Base-by-base conservation (phyloP, 2,113 vertebrate species). In the Damaliscus lunatus region DNA sequence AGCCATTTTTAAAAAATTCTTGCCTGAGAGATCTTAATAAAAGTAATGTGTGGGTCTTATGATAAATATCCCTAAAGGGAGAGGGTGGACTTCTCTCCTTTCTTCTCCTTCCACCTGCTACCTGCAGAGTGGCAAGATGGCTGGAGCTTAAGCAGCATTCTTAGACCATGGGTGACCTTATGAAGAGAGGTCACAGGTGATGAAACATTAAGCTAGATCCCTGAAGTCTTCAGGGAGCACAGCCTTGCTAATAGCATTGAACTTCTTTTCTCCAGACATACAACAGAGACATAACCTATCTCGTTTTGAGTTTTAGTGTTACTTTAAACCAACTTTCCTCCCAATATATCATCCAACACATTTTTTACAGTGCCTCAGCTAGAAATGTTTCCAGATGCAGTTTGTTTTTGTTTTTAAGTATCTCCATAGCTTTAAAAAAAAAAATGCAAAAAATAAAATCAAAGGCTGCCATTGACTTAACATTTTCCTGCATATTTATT, bases 311-410 rank as follows among this genome's bases (percentile, higher is more conserved):
- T 91, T 97, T 93, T n/a, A 46, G 33, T 83, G 87, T 88, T 62
- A n/a, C 89, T 94, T 92, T 21, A 71, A 91, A 36, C 40, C 40
- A 84, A 53, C 29, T 81, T 40, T 52, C 89, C 74, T 91, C 81
- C 43, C 71, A 91, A 64, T 74, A 83, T 40, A 90, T 87, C 92
- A 87, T 95, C 62, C 88, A 96, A 91, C 29, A 82, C 71, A 29
- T 86, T 87, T 95, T 91, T 83, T 83, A 84, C n/a, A 77, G 52
- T 60, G 88, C 40, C 59, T 77, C 59, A 50, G 31, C 77, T 97
- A 50, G 64, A 98, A 97, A 97, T 50, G 81, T 59, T 95, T 92
- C 96, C 94, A 96, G 85, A 97, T 95, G 85, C 0, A 23, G 40
- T 1, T 97, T 82, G 46, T 82, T 96, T 96, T 87, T 31, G 5